A percentile compares a stretch with the other conserved stretches of the same genome.
Conservation (phyloP, 2,113 vertebrate species). For the Salvelinus fontinalis region DNA sequence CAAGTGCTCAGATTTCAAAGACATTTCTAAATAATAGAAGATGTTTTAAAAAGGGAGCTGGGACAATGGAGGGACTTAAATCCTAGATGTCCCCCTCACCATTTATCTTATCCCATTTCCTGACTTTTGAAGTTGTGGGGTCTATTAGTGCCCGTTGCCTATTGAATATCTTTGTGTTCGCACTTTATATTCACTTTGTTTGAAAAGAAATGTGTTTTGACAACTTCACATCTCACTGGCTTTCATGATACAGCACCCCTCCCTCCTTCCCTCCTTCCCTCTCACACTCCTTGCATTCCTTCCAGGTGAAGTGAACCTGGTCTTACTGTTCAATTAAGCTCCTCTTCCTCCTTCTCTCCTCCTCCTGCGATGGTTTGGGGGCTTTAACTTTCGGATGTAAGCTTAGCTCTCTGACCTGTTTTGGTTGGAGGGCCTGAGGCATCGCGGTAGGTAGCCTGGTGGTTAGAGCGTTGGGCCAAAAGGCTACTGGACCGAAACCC, state of each 20-base stretch:
- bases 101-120: constrained; percentile 65
- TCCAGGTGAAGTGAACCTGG: constrained; percentile 47
- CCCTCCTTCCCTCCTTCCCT: neutral
- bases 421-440: constrained; percentile 40
- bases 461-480: too few species aligned
- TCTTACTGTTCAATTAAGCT: constrained; percentile 20
- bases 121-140: constrained; percentile 56
- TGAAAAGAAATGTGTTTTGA: constrained; percentile 62
- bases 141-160: constrained; percentile 52
- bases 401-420: constrained; percentile 47
- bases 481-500: too few species aligned
- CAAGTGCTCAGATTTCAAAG: constrained; percentile 66
- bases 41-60: constrained; percentile 53
- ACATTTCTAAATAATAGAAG: constrained; percentile 52
- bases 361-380: constrained; percentile 9
- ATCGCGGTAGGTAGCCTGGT: neutral
- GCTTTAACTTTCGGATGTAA: constrained; percentile 50
- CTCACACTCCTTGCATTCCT: constrained; percentile 17
- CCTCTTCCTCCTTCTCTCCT: neutral
- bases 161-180: constrained; percentile 52
- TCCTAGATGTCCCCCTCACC: constrained; percentile 49
- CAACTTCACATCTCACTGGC: constrained; percentile 62
- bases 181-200: constrained; percentile 28
- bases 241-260: constrained; percentile 26
- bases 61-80: constrained; percentile 63